Conservation (phyloP, 2,888 invertebrate genomes). For the Pachydiplax longipennis region DNA sequence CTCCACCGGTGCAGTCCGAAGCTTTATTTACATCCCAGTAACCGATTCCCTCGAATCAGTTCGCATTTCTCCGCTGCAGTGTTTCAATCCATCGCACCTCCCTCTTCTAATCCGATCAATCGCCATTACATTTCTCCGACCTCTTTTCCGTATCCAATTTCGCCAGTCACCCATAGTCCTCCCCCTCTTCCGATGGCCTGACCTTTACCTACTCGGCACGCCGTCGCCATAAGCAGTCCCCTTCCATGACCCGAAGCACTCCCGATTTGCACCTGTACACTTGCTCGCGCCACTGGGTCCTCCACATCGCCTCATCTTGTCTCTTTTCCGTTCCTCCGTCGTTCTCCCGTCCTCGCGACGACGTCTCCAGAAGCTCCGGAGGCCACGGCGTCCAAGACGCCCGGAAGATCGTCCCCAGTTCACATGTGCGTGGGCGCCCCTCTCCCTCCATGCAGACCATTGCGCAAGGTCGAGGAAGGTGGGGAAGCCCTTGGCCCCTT, state of each 20-base stretch:
- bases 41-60: no score
- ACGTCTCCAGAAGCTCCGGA: neutral
- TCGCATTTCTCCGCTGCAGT: no score
- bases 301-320: neutral
- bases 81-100: neutral
- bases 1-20: no score
- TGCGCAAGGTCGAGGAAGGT: slow-evolving; percentile 30
- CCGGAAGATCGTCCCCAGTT: slow-evolving; percentile 3
- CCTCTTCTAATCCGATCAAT: neutral
- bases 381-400: neutral
- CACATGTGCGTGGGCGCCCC: slow-evolving; percentile 39
- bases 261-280: neutral
- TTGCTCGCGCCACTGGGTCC: neutral
- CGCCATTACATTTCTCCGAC: neutral
- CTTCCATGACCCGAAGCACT: neutral
- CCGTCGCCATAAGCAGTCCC: neutral
- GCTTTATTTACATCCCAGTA: no score
- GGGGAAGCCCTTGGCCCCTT: slow-evolving; percentile 38
- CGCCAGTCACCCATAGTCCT: neutral
- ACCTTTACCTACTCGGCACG: slow-evolving; percentile 5
- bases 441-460: neutral
- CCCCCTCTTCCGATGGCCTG: neutral
- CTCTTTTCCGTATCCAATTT: neutral
- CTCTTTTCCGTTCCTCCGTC: neutral
- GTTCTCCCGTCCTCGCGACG: neutral